Evolutionary conservation across 1,140 invertebrate genomes (phyloP).

Genomic region (Hycleus cichorii): DNA sequence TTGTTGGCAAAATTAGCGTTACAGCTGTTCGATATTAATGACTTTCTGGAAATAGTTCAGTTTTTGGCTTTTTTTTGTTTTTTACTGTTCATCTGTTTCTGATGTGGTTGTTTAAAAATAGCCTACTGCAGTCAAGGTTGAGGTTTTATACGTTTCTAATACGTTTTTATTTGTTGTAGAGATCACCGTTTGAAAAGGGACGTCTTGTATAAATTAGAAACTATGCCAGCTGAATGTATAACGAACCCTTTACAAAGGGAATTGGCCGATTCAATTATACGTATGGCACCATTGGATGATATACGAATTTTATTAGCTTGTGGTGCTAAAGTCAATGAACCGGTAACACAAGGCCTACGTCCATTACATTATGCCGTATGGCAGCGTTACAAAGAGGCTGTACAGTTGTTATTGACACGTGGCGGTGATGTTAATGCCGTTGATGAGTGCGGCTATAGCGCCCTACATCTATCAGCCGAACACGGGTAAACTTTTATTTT

Average conservation of each 20-base stretch:
- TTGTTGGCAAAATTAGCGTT: too few species aligned
- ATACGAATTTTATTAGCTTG: slow-evolving; percentile 76
- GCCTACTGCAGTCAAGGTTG: too few species aligned
- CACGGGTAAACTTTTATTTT: slow-evolving; percentile 53
- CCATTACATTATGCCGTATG: slow-evolving; percentile 91
- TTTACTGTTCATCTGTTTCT: too few species aligned
- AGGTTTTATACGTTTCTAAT: too few species aligned
- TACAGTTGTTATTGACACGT: slow-evolving; percentile 64
- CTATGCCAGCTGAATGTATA: slow-evolving; percentile 65
- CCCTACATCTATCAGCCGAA: slow-evolving; percentile 79
- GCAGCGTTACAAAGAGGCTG: slow-evolving; percentile 74
- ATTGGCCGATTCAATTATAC: slow-evolving; percentile 82
- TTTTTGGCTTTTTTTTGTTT: too few species aligned
- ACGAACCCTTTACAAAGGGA: slow-evolving; percentile 73
- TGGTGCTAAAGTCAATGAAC: slow-evolving; percentile 74
- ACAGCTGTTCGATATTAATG: too few species aligned
- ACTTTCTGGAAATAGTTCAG: too few species aligned
- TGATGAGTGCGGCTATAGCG: slow-evolving; percentile 86
- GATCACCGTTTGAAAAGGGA: too few species aligned
- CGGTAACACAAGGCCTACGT: slow-evolving; percentile 70
- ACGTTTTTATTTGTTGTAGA: too few species aligned
- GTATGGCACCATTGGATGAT: slow-evolving; percentile 78
- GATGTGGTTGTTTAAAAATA: too few species aligned
- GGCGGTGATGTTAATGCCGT: slow-evolving; percentile 76
- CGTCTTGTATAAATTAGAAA: too few species aligned